Evolutionary conservation across 30 jellyfish, hydroid and myxozoan genomes (phyloP), one percentile per base, ranked within the genome.

Genomic region (Aurelia sp.): DNA sequence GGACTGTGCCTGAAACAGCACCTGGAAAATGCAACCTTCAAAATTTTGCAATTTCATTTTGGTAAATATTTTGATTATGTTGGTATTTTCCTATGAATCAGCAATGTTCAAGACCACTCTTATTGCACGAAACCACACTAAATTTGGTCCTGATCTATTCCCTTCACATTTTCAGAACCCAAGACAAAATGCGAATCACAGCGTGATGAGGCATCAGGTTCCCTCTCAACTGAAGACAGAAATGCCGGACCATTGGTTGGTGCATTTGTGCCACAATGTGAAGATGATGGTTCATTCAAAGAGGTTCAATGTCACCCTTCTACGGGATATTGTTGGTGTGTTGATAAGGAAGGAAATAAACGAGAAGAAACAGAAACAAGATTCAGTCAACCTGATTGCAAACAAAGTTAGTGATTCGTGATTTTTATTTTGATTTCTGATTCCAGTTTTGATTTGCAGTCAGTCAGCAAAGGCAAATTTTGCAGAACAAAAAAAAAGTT

Each of bases 251-350:
- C 64, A 9, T 91, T 76, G 44, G 74, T 15, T 9, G 89, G 79
- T 23, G 84, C 92, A 2, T 80, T 70, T 59, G 27, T 52, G n/a
- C 92, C 93, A 23, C 53, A 61, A 22, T 89, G 97, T 62, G 86
- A 89, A 7, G 87, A 15, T 13, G 84, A 53, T 20, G 84, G 84
- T 11, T 50, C 84, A 12, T 76, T 15, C 55, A 41, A 58, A 37
- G 53, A 63, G 23, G 51, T 61, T 22, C 88, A 76, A 19, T 76
- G 88, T 60, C 78, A 17, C 12, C 57, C 37, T 6, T 20, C 66
- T 17, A 33, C 52, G 3, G 52, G 76, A 17, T 41, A 9, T 61
- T 76, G 88, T 40, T 76, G 88, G 88, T 76, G 88, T 22, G 88
- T 76, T 3, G 52, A 76, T 60, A 41, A 60, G 20, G 78, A 76